These are phyloP conservation scores for Taeniopygia guttata DNA, from an alignment of 2,797 vertebrate species.

Conservation along the genomic window DNA sequence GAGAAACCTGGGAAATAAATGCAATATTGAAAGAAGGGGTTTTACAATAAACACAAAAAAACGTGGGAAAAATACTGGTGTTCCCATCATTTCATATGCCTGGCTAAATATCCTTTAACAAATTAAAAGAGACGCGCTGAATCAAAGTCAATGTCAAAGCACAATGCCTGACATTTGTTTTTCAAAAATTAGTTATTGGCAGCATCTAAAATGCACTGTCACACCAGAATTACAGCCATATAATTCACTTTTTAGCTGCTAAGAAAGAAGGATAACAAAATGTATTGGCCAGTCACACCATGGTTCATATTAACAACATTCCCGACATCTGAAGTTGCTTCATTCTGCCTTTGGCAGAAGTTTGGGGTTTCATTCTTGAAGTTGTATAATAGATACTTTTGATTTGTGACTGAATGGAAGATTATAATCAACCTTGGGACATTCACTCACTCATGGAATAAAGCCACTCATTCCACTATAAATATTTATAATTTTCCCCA, in stretches of 20 bases:
- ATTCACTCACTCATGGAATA: conserved; percentile 37
- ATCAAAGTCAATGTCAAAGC: conserved; percentile 4
- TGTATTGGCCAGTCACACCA: background rate
- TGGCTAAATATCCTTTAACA: background rate
- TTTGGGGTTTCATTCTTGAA: conserved; percentile 40
- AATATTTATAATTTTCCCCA: conserved; percentile 61
- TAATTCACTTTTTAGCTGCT: conserved; percentile 30
- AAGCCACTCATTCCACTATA: conserved; percentile 52
- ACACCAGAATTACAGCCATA: background rate
- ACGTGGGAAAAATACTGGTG: background rate
- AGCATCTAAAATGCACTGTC: conserved; percentile 21
- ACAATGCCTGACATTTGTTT: conserved; percentile 20
- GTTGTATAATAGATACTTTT: conserved; percentile 49
- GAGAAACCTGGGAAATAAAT: background rate
- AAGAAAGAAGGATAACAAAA: background rate
- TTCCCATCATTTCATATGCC: background rate
- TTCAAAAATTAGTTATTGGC: conserved; percentile 31
- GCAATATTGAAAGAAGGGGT: background rate
- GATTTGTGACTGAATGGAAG: conserved; percentile 56
- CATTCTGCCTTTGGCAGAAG: conserved; percentile 45
- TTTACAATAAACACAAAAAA: background rate
- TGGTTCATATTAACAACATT: background rate
- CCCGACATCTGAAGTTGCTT: background rate
- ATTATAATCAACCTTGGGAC: conserved; percentile 53
- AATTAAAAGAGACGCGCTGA: background rate